Conservation (phyloP, 2,797 vertebrate genomes). For the Rousettus madagascariensis region DNA sequence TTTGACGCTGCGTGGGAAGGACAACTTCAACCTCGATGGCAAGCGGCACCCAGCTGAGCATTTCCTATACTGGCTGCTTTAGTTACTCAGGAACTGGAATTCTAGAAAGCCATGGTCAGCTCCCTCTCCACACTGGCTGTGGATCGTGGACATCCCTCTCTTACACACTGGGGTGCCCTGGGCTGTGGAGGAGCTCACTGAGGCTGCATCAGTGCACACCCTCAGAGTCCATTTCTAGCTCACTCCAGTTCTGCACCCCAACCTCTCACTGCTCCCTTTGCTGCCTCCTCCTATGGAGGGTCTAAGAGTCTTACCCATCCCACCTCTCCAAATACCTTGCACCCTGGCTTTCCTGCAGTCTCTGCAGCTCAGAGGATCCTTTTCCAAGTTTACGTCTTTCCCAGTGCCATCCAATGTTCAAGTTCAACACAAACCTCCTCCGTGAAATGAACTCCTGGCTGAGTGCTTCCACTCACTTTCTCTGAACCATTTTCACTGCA, state of each 20-base stretch:
- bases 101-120: not conserved
- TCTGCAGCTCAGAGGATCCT: not conserved
- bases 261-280: not conserved
- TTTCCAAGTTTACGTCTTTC: not conserved
- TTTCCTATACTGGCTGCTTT: not conserved
- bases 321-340: rapidly evolving
- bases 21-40: not conserved
- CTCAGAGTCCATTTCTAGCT: not conserved
- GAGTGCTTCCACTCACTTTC: not conserved
- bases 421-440: not conserved
- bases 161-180: not conserved
- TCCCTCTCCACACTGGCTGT: not conserved
- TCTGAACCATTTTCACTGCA: not conserved
- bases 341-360: not conserved
- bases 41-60: not conserved
- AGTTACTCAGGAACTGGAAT: not conserved
- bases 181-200: not conserved
- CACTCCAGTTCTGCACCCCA: not conserved
- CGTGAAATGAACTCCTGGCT: not conserved
- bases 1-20: not conserved
- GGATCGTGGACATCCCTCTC: not conserved
- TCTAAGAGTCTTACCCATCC: not conserved
- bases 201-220: not conserved
- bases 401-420: too few species aligned
- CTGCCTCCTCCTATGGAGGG: not conserved